Percentiles rank a stretch among this genome's conserved stretches.
Evolutionary conservation across 2,888 invertebrate genomes (phyloP).

Genomic region (Cryptocheilus praepositus): DNA sequence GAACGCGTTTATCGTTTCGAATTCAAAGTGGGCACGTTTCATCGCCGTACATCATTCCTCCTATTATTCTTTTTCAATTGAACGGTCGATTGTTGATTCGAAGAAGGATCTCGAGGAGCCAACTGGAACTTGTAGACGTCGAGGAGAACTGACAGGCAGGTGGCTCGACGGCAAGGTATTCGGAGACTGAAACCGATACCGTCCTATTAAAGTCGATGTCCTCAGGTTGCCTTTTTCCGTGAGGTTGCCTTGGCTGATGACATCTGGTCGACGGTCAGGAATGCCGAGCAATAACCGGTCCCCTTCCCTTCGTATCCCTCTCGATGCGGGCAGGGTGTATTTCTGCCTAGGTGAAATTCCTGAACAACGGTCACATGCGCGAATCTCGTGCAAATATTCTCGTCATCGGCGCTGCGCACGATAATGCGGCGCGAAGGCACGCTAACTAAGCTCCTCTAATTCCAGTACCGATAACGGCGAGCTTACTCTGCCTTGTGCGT

Average conservation of each 20-base stretch:
- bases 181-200: conserved; percentile 58
- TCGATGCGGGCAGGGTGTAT: conserved; percentile 49
- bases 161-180: conserved; percentile 44
- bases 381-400: conserved; percentile 30
- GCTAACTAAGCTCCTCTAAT: neutral
- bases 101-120: conserved; percentile 24
- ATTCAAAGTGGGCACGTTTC: conserved; percentile 1
- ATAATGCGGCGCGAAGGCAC: no score
- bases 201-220: conserved; percentile 57
- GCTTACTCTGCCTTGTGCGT: no score
- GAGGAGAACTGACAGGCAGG: conserved; percentile 35
- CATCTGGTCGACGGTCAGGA: conserved; percentile 68
- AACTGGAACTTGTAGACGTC: conserved; percentile 13
- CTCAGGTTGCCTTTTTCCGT: conserved; percentile 55
- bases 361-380: conserved; percentile 19
- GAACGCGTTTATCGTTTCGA: no score
- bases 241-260: conserved; percentile 65
- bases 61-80: no score
- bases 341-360: conserved; percentile 57
- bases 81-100: conserved; percentile 22
- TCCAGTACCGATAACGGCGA: conserved; percentile 1
- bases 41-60: conserved; percentile 2
- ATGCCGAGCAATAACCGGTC: conserved; percentile 67
- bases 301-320: conserved; percentile 13
- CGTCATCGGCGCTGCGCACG: conserved; percentile 14